Percentiles rank a stretch among this genome's conserved stretches.
Conservation (phyloP, 1,140 invertebrate genomes). For the Grapholita molesta region DNA sequence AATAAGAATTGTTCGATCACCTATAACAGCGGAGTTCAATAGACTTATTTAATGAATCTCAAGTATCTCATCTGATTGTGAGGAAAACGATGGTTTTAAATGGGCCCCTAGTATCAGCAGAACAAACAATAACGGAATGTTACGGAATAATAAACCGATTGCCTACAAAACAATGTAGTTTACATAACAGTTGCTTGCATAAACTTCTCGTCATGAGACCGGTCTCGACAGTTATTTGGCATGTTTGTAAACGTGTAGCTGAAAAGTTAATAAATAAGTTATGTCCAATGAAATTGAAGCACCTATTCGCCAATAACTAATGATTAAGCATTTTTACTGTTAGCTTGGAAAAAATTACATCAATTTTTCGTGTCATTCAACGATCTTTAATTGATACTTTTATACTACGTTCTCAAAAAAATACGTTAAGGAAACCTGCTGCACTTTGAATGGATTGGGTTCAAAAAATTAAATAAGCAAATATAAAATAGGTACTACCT, state of each 20-base stretch:
- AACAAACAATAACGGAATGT: not conserved
- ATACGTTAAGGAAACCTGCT: not conserved
- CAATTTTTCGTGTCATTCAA: too few species aligned
- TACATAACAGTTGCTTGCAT: not conserved
- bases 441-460: not conserved
- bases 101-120: not conserved
- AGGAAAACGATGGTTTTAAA: too few species aligned
- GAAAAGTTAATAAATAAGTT: not conserved
- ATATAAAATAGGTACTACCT: constrained; percentile 74
- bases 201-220: not conserved
- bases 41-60: too few species aligned
- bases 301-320: too few species aligned
- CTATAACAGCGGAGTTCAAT: not conserved
- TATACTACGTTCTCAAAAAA: not conserved
- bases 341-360: too few species aligned
- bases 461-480: not conserved
- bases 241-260: not conserved
- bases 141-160: not conserved
- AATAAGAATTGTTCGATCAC: not conserved
- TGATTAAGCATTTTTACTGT: too few species aligned
- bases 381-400: too few species aligned
- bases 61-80: too few species aligned
- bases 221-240: not conserved
- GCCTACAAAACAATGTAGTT: not conserved
- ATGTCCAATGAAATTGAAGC: too few species aligned